phyloP scores from a whole-genome alignment of 2,888 invertebrate genomes.

The Lacanobia wlatinum region DNA sequence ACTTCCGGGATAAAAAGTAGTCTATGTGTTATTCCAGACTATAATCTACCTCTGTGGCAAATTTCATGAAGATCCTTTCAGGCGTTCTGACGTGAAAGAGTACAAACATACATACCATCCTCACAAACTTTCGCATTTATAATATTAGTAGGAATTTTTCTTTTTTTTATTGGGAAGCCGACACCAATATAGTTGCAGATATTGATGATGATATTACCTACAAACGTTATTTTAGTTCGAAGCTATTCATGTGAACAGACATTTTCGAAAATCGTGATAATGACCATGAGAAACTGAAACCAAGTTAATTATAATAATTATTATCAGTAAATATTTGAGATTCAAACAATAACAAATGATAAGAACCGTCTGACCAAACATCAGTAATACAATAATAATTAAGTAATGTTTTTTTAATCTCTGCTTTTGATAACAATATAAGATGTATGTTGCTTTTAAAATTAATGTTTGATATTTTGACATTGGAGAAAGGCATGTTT shows the following conservation, averaged over 20 bases:
- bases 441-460: not conserved
- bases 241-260: not conserved
- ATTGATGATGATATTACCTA: too few species aligned
- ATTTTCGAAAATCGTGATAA: not conserved
- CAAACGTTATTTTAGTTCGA: too few species aligned
- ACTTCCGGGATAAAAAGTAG: too few species aligned
- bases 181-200: too few species aligned
- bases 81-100: too few species aligned
- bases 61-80: too few species aligned
- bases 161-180: too few species aligned
- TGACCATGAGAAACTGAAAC: constrained; percentile 12
- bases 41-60: too few species aligned
- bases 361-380: constrained; percentile 37
- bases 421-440: constrained; percentile 16
- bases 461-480: constrained; percentile 18
- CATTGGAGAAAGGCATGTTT: not conserved
- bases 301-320: constrained; percentile 9
- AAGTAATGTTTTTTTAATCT: not conserved
- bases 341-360: constrained; percentile 47
- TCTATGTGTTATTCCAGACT: too few species aligned
- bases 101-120: too few species aligned
- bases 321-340: constrained; percentile 33
- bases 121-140: too few species aligned
- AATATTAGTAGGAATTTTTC: too few species aligned
- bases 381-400: constrained; percentile 11